Conservation (phyloP, 2,888 invertebrate genomes). For the Rhopalosiphum nymphaeae region DNA sequence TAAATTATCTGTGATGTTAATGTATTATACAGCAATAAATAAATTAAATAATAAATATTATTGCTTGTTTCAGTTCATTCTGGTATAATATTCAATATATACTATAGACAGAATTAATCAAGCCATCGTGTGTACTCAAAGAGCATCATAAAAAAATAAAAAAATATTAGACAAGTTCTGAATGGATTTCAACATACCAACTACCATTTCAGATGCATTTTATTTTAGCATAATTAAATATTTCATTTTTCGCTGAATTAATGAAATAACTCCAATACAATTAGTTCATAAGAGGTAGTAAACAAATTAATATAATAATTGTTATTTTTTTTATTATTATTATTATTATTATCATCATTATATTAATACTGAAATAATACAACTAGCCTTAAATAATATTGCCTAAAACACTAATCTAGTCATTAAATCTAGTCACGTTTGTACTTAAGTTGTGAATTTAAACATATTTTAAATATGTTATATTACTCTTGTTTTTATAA, state of each 20-base stretch:
- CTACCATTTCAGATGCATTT: neutral
- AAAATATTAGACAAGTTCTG: neutral
- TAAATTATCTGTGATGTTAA: neutral
- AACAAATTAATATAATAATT: slow-evolving; percentile 29
- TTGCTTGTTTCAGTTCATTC: slow-evolving; percentile 24
- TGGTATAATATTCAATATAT: neutral
- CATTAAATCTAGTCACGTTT: slow-evolving; percentile 58
- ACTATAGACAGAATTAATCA: neutral
- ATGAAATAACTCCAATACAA: slow-evolving; percentile 14
- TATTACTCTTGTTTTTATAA: slow-evolving; percentile 37
- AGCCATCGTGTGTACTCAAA: neutral
- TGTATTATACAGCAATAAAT: neutral
- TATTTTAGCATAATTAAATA: slow-evolving; percentile 39
- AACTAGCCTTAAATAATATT: slow-evolving; percentile 45
- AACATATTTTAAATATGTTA: slow-evolving; percentile 33
- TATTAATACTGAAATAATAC: slow-evolving; percentile 3
- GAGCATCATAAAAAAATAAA: neutral
- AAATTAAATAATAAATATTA: neutral
- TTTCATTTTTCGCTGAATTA: neutral
- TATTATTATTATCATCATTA: neutral
- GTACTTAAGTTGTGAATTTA: slow-evolving; percentile 35
- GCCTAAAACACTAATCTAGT: slow-evolving; percentile 55
- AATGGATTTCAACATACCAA: neutral
- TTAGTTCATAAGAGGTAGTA: slow-evolving; percentile 10
- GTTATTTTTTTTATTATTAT: neutral